These are phyloP conservation scores for Picathartes gymnocephalus DNA, from an alignment of 2,113 vertebrate genomes.

Conservation along the genomic window DNA sequence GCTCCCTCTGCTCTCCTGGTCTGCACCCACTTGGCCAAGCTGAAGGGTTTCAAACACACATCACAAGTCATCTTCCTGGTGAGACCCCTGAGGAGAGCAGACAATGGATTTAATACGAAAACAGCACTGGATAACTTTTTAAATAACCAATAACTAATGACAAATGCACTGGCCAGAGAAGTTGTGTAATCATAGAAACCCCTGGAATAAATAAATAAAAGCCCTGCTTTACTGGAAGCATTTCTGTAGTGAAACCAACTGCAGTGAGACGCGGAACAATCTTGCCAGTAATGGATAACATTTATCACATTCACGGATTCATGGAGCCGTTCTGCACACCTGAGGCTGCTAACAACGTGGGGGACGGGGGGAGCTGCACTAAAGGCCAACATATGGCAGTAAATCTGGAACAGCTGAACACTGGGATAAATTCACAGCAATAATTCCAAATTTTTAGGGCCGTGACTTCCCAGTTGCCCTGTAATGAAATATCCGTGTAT, in stretches of 20 bases:
- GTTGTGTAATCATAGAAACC: neutral
- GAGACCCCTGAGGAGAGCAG: neutral
- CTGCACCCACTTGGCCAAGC: neutral
- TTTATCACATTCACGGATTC: constrained; percentile 43
- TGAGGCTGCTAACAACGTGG: constrained; percentile 22
- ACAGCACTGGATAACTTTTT: neutral
- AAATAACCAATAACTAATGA: neutral
- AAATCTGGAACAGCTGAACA: constrained; percentile 40
- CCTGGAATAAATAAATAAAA: neutral
- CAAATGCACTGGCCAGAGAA: neutral
- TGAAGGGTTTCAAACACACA: neutral
- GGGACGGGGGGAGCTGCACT: neutral
- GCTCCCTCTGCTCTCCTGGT: neutral
- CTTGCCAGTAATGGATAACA: neutral
- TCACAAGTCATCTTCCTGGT: neutral
- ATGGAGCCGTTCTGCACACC: constrained; percentile 17
- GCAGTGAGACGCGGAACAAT: neutral
- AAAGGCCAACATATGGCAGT: constrained; percentile 39
- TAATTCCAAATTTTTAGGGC: neutral
- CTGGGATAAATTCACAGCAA: neutral
- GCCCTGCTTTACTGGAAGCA: neutral
- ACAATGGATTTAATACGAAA: neutral
- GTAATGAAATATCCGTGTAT: neutral
- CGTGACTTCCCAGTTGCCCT: neutral
- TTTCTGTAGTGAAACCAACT: constrained; percentile 24